Percentiles rank a stretch among this genome's conserved stretches.
These are phyloP conservation scores for Carettochelys insculpta DNA, from an alignment of 2,113 vertebrate species.

Conservation along the genomic window DNA sequence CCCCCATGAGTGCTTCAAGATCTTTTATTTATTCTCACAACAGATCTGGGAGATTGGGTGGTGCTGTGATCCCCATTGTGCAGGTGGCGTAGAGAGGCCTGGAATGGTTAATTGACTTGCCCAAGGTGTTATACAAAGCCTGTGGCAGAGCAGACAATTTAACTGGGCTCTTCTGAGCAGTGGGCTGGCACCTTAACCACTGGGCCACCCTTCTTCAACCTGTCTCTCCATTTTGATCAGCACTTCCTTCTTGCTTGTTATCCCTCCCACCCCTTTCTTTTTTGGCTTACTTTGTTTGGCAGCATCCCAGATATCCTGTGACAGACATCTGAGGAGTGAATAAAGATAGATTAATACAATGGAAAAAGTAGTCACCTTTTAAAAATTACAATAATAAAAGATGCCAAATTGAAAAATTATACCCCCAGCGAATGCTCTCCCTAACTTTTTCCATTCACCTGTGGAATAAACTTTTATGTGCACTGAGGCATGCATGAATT, in stretches of 20 bases:
- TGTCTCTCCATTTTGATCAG: not conserved
- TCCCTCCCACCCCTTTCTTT: not conserved
- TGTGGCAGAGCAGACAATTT: not conserved
- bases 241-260: rapidly evolving
- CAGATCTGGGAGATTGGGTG: not conserved
- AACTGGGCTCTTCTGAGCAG: not conserved
- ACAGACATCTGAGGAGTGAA: slow-evolving; percentile 1
- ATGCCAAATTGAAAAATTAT: not conserved
- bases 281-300: not conserved
- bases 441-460: no score
- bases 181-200: not conserved
- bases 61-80: not conserved
- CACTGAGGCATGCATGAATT: no score
- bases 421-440: not conserved
- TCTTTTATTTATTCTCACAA: not conserved
- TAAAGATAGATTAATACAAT: slow-evolving; percentile 35
- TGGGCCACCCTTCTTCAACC: not conserved
- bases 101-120: not conserved
- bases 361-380: slow-evolving; percentile 16
- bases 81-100: not conserved
- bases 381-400: slow-evolving; percentile 26
- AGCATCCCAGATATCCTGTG: not conserved
- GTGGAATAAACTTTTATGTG: no score
- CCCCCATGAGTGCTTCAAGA: not conserved
- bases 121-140: rapidly evolving